Percentiles rank a stretch among this genome's conserved stretches.
These are phyloP conservation scores for Unio delphinus DNA, from an alignment of 2,888 invertebrate species.

Conservation along the genomic window DNA sequence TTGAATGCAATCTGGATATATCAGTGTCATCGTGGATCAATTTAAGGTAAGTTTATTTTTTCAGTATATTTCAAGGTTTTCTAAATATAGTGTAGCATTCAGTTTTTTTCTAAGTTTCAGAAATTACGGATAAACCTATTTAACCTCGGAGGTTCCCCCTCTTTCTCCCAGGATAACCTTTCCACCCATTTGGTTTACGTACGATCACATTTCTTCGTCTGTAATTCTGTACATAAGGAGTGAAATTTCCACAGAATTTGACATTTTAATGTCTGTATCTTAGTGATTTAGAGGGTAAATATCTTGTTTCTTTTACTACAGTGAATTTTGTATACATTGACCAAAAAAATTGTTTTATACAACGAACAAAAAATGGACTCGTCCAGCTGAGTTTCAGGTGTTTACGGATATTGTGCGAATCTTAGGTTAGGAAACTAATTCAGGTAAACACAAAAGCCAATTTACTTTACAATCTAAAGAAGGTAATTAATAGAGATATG, in stretches of 20 bases:
- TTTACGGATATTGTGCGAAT: conserved; percentile 1
- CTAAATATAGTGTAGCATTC: conserved; percentile 2
- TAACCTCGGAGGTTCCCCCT: conserved; percentile 8
- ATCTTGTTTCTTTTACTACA: background rate
- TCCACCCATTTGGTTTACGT: conserved; percentile 12
- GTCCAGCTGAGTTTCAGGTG: conserved; percentile 16
- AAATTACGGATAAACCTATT: conserved; percentile 1
- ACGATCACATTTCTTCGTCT: background rate
- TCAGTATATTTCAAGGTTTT: background rate
- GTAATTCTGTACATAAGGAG: background rate
- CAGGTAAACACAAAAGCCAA: too few species aligned
- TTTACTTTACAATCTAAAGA: too few species aligned
- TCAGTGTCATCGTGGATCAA: conserved; percentile 14
- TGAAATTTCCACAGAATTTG: background rate
- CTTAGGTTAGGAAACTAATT: too few species aligned
- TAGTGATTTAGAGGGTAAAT: background rate
- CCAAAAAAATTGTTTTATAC: background rate
- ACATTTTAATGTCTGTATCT: background rate
- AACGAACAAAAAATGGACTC: conserved; percentile 23
- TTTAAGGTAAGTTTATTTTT: conserved; percentile 3
- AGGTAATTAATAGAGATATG: too few species aligned
- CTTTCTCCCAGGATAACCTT: conserved; percentile 11
- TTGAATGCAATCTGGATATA: conserved; percentile 14
- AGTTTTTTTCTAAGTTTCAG: background rate
- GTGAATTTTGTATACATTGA: conserved; percentile 1